Evolutionary conservation across 2,888 invertebrate genomes (phyloP).

Genomic region (Suillia variegata): DNA sequence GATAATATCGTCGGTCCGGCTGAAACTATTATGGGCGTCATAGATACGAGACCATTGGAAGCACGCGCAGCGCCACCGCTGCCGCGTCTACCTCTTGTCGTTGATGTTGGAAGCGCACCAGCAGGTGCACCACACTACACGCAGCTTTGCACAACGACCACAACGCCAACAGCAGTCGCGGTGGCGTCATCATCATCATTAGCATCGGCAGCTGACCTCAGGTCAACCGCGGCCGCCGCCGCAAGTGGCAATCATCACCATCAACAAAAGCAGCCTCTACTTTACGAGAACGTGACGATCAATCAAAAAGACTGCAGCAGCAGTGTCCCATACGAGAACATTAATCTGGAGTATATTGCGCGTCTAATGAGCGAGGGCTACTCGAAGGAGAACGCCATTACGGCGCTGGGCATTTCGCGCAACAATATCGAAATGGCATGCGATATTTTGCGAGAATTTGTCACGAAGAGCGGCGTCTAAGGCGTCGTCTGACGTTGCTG

Average conservation of each 20-base stretch:
- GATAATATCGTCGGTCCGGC: constrained; percentile 70
- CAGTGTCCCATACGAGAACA: constrained; percentile 82
- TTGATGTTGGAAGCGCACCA: background rate
- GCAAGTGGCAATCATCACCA: constrained; percentile 23
- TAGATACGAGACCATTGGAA: constrained; percentile 66
- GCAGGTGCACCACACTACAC: constrained; percentile 40
- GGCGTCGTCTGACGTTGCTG: constrained; percentile 15
- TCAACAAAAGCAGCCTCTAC: constrained; percentile 49
- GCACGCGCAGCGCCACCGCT: constrained; percentile 53
- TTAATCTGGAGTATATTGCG: constrained; percentile 89
- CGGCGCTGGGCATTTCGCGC: constrained; percentile 88
- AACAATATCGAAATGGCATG: constrained; percentile 96
- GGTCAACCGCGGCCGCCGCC: constrained; percentile 6
- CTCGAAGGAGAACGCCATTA: constrained; percentile 86
- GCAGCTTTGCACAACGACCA: constrained; percentile 45
- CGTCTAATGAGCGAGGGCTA: constrained; percentile 89
- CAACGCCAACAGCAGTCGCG: constrained; percentile 39
- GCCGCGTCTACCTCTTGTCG: constrained; percentile 22
- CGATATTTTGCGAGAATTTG: constrained; percentile 91
- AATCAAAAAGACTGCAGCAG: constrained; percentile 62
- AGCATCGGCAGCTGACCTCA: constrained; percentile 11
- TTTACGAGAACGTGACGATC: constrained; percentile 63
- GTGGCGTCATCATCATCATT: constrained; percentile 20
- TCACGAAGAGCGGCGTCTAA: constrained; percentile 66
- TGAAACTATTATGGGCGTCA: constrained; percentile 74